These are phyloP conservation scores for Leucophenga montana DNA, from an alignment of 2,888 invertebrate genomes.

Conservation along the genomic window DNA sequence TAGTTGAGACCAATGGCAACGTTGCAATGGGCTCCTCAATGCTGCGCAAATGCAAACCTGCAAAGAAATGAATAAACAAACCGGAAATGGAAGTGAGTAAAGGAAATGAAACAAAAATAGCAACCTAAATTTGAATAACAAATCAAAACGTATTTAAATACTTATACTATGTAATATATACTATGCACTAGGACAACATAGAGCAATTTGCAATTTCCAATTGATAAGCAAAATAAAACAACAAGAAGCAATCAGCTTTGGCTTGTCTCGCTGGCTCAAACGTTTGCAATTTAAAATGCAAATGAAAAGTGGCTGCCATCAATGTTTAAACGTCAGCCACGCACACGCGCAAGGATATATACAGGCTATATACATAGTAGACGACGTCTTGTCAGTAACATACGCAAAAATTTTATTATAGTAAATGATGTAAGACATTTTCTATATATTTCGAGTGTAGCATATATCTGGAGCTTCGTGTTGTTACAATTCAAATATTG, in stretches of 20 bases:
- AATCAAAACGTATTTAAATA: constrained; percentile 42
- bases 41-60: constrained; percentile 90
- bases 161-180: no score
- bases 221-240: no score
- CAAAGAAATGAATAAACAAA: constrained; percentile 53
- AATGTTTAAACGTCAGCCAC: no score
- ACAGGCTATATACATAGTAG: no score
- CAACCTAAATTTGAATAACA: constrained; percentile 9
- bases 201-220: neutral
- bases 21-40: constrained; percentile 85
- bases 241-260: no score
- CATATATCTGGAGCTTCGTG: no score
- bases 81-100: neutral
- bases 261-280: constrained; percentile 37
- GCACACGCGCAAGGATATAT: no score
- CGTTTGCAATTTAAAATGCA: constrained; percentile 57
- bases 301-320: constrained; percentile 38
- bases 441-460: no score
- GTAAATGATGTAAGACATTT: no score
- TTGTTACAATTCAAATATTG: neutral
- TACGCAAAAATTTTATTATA: no score
- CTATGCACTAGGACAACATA: no score
- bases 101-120: neutral
- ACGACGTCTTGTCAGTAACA: no score
- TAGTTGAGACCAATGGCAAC: constrained; percentile 66